These are phyloP conservation scores for Achroia grisella DNA, from an alignment of 1,140 invertebrate species.

Conservation along the genomic window DNA sequence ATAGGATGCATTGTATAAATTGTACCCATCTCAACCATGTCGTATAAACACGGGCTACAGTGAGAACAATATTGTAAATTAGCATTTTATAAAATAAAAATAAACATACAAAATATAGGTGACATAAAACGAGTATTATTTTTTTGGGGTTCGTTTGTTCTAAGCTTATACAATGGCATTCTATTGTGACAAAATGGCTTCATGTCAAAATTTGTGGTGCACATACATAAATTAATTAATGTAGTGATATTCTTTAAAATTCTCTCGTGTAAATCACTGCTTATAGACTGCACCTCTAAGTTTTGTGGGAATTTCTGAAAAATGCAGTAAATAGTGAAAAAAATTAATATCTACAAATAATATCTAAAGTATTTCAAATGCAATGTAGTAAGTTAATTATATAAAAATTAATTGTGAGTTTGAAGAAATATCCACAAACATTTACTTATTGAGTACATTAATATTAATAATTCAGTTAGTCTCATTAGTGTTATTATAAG, in stretches of 20 bases:
- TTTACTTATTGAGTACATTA: too few relatives aligned
- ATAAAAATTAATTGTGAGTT: neutral
- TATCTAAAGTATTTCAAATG: neutral
- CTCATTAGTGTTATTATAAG: too few relatives aligned
- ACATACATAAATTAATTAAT: neutral
- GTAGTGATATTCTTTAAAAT: constrained; percentile 2
- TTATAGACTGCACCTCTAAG: constrained; percentile 15
- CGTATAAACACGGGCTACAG: too few relatives aligned
- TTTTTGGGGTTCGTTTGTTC: too few relatives aligned
- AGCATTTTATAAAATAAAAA: too few relatives aligned
- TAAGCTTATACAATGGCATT: neutral
- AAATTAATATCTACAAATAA: neutral
- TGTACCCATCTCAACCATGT: neutral
- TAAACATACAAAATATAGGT: too few relatives aligned
- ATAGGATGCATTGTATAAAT: constrained; percentile 10
- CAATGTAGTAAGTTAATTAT: neutral
- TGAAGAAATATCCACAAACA: too few relatives aligned
- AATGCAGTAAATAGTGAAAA: constrained; percentile 18
- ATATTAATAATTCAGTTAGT: too few relatives aligned
- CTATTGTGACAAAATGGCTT: constrained; percentile 6
- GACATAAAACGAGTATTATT: too few relatives aligned
- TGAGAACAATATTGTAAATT: too few relatives aligned
- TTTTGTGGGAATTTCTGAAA: constrained; percentile 21
- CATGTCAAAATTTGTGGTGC: neutral
- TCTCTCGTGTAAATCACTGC: constrained; percentile 10